Base-by-base conservation (phyloP, 2,888 invertebrate species). In the Luperina nickerlii region DNA sequence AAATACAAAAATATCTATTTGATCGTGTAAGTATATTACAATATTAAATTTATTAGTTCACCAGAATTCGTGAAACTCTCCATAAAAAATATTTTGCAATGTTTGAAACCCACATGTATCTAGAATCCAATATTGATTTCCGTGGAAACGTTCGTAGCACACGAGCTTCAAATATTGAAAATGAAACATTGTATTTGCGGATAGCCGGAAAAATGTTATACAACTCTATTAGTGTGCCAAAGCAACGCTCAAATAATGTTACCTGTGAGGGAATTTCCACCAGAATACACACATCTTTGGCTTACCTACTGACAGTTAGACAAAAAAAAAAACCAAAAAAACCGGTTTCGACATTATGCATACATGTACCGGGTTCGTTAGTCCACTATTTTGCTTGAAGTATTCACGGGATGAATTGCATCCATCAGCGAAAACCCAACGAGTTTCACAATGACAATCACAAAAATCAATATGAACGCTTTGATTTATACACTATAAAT, bases 361-460 rank as follows among this genome's bases (percentile, higher is more conserved):
- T 80, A 87, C 83, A 74, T 79, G 79, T 72, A 67, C 72, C 69
- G 72, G 84, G 90, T 92, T 93, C 92, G 92, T 92, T 93, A 93
- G 92, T 85, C 77, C 83, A 86, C 89, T 90, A 91, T 93, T 92
- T 91, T 90, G 84, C 82, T 76, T 78, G 72, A 83, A 48, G 82
- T 87, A 89, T 90, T 90, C 88, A 89, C 60, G 42, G 71, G 71
- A 75, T 88, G 83, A 90, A 88, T 86, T 72, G 81, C 82, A 65
- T 76, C 83, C 81, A 84, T 87, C 88, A 87, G 79, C 66, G 70
- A 78, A 84, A 84, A 75, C 66, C 69, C 60, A 76, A 70, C 66
- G 63, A 70, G 51, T 73, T 78, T 70, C 54, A 78, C 76, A 79
- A 80, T 80, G 71, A 86, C 65, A 81, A 79, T 79, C 76, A 72